Evolutionary conservation across 2,797 vertebrate genomes (phyloP), one percentile per base, ranked within the genome.

Genomic region (Siniperca obscura): DNA sequence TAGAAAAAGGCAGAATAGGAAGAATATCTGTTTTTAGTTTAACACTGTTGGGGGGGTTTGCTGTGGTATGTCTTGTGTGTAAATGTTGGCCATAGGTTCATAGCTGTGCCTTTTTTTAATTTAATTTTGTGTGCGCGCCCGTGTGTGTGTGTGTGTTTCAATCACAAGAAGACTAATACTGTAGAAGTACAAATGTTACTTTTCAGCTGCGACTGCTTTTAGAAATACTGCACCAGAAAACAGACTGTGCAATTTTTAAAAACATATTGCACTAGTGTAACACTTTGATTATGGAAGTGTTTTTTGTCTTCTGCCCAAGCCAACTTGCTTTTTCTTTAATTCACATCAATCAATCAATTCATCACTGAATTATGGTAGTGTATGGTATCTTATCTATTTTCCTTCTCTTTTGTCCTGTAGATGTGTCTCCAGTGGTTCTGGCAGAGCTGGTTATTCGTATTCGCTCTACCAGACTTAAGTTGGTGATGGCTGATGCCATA

Each of bases 401-500:
- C 10, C 40, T 13, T 52, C 21, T 73, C 1, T 69, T 84, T 50
- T 66, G 3, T 34, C 53, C 44, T 84, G 4, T 53, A 99, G 98
- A 96, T 87, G 93, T 97, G 84, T 93, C 95, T 67, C 53, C 91
- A 21, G 75, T 79, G 25, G 91, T 96, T 79, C 90, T 98, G 89
- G 93, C 95, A 65, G 91, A 86, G 61, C 94, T 99, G 69, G 84
- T 98, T 91, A 94, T 90, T 91, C 95, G 95, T 55, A 94, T 98
- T 84, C 87, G 90, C 21, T 98, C 97, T 5, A 89, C 88, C 78
- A 97, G 97, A 92, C 96, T 99, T 78, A 97, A 96, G 84, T 90
- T 99, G 96, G 95, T 96, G 86, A 92, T 96, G 59, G 95, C 96
- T 60, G 97, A 99, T 84, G 96, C 96, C 80, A 75, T 98, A 82